Evolutionary conservation across 2,797 vertebrate genomes (phyloP).

Genomic region (Cyprinodon diabolis): DNA sequence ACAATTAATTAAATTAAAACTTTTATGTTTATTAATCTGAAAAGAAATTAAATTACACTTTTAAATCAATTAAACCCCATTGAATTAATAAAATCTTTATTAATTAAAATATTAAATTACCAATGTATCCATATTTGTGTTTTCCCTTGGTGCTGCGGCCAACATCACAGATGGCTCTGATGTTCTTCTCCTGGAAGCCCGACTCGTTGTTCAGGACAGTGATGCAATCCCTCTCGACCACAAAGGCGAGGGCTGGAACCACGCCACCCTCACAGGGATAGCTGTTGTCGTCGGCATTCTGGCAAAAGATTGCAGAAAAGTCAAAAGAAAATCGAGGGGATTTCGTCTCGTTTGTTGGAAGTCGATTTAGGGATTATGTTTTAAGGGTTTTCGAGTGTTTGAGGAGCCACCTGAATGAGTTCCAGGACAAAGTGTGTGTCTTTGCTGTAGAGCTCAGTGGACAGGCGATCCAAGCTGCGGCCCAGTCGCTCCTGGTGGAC

Average conservation of each 20-base stretch:
- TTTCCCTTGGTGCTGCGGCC: slow-evolving; percentile 85
- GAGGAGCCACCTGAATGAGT: slow-evolving; percentile 80
- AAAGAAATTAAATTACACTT: too few relatives aligned
- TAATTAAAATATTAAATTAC: slow-evolving; percentile 44
- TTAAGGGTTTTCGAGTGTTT: background rate
- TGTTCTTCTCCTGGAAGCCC: slow-evolving; percentile 81
- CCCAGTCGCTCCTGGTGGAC: slow-evolving; percentile 81
- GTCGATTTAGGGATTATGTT: fast-evolving
- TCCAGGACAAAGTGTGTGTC: slow-evolving; percentile 87
- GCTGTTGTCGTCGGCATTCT: slow-evolving; percentile 86
- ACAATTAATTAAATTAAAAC: too few relatives aligned
- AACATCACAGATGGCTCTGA: slow-evolving; percentile 83
- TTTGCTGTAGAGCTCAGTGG: slow-evolving; percentile 86
- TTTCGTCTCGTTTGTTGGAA: background rate
- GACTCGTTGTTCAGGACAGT: slow-evolving; percentile 83
- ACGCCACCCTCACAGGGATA: slow-evolving; percentile 56
- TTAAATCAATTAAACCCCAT: too few relatives aligned
- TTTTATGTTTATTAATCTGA: too few relatives aligned
- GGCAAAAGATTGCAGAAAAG: slow-evolving; percentile 5
- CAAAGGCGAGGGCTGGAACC: slow-evolving; percentile 77
- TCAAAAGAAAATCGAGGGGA: background rate
- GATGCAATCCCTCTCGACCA: slow-evolving; percentile 80
- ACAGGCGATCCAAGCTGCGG: slow-evolving; percentile 83
- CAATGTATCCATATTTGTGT: slow-evolving; percentile 84
- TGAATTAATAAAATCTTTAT: too few relatives aligned